phyloP scores from a whole-genome alignment of 2,888 invertebrate species.

The Metallyticus violacea region DNA sequence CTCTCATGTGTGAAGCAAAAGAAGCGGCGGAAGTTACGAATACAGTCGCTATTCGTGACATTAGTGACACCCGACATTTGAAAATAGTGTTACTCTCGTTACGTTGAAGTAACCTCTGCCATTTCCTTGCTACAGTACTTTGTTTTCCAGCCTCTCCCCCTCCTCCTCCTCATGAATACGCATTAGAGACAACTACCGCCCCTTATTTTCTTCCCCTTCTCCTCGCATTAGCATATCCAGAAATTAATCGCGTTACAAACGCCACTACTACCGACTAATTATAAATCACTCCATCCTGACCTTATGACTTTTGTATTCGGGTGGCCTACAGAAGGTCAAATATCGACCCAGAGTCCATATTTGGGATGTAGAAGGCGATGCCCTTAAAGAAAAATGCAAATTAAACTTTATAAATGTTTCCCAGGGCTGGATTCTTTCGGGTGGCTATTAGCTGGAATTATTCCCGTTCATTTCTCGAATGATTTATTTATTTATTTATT shows the following conservation, averaged over 20 bases:
- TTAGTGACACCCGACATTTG: neutral
- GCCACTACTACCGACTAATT: neutral
- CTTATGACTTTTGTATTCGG: neutral
- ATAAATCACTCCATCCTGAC: neutral
- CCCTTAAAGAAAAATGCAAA: neutral
- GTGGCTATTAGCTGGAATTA: neutral
- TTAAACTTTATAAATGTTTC: neutral
- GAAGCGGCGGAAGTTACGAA: neutral
- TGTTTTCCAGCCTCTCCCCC: neutral
- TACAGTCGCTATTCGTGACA: neutral
- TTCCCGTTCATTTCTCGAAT: neutral
- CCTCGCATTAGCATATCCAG: neutral
- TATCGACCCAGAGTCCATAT: neutral
- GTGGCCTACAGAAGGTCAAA: neutral
- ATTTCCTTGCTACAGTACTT: neutral
- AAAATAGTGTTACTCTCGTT: neutral
- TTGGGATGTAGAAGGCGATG: neutral
- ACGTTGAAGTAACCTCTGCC: neutral
- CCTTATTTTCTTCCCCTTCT: no score
- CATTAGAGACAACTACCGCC: neutral
- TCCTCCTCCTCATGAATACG: neutral
- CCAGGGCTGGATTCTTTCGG: neutral
- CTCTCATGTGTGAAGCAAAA: neutral
- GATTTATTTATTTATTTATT: no score
- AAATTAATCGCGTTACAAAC: neutral